Evolutionary conservation across 2,888 invertebrate genomes (phyloP), one percentile per base, ranked within the genome.

Genomic region (Carabus problematicus): DNA sequence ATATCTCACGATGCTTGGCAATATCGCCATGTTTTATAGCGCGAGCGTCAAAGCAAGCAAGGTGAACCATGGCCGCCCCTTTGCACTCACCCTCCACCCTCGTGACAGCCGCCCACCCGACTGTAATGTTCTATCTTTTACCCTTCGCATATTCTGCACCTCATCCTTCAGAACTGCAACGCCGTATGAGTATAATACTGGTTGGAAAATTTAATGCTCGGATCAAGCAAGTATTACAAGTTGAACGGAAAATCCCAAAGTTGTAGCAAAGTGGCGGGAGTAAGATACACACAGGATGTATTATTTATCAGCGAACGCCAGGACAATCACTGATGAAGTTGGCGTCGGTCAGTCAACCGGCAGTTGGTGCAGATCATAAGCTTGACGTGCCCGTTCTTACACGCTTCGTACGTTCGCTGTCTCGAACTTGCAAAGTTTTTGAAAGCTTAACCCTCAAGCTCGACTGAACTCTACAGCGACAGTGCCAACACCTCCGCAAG

Each of bases 1-100:
- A 77, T 78, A 78, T 77, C 76, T 74, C 72, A 73, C 73, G 75
- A 76, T 78, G 78, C 78, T 79, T 76, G 60, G 72, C 70, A 72
- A 70, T 72, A 72, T 71, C 72, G 67, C 56, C 41, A 67, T 67
- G 67, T 67, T 67, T 67, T 73, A 71, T 72, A 72, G 74, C 72
- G 74, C 7, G 2, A n/a, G 45, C 45, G 45, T 45, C n/a, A 45
- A 14, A 45, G 45, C 45, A 45, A 45, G 14, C 9, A 56, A 60
- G 14, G 11, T 29, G 18, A 43, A 18, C 16, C 41, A 60, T 14
- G 12, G 9, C 19, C 52, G 49, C 12, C 18, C 49, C 18, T 49
- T 49, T n/a, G 9, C 49, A n/a, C 49, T 16, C 49, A 11, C n/a
- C 47, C 16, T 47, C 12, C 11, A 47, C 12, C 47, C 52, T 29